Base-by-base conservation (phyloP, 2,888 invertebrate species). In the Amphimallon solstitiale region DNA sequence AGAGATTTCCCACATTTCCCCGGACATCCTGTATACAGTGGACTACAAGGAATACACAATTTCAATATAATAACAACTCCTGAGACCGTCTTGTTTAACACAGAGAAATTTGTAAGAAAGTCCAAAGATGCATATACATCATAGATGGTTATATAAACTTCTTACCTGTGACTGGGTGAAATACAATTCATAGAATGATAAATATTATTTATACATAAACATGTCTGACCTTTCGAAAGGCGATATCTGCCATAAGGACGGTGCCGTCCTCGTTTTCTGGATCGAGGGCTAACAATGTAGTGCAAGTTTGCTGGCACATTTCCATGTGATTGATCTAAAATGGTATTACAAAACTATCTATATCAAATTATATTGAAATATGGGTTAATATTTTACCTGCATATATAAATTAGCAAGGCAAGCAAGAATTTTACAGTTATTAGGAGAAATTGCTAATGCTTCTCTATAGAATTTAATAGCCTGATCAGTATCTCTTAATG, bases 201-300 rank as follows among this genome's bases (percentile, higher is more conserved):
- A 37, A 37, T 2, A 37, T 37, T 37, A 2, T 4, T 37, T 12
- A 2, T 1, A 37, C 12, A 2, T 14, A n/a, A 45, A 19, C 2
- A 56, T 29, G 21, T 40, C 65, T 46, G 71, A 89, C 89, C 84
- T 92, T 92, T 72, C 93, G 84, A 80, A 98, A 98, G 67, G 97
- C 94, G 35, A 98, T 86, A 81, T 98, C 98, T 0, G 98, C 98
- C 90, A 98, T 92, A 92, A 98, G 94, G 43, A 98, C 92, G 0
- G 94, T 94, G 0, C 98, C 97, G 0, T 92, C 90, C 79, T 97
- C 96, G 80, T 97, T 95, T 74, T 94, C 93, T 0, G 92, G 90
- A 78, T 97, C 95, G 1, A 92, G 86, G 74, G 91, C 91, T 52
- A 98, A 83, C 21, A 98, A 86, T 7, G 91, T 87, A 56, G 91